Evolutionary conservation across 1,140 invertebrate species (phyloP).

Genomic region (Drosophila tani): DNA sequence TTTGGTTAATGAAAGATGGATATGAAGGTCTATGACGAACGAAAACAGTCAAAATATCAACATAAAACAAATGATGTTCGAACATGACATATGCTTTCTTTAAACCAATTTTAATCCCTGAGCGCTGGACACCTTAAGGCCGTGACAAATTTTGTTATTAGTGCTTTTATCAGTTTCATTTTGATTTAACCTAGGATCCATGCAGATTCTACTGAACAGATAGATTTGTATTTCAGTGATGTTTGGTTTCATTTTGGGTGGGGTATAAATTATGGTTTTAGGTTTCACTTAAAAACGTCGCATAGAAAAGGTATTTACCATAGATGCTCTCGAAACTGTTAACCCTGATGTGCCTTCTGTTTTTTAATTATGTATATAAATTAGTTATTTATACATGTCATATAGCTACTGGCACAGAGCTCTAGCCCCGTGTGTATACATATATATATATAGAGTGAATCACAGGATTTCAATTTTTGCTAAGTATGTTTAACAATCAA

Average conservation of each 20-base stretch:
- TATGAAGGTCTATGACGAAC: constrained; percentile 27
- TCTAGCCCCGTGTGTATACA: constrained; percentile 43
- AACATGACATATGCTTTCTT: constrained; percentile 39
- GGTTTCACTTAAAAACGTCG: constrained; percentile 39
- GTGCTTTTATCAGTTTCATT: constrained; percentile 6
- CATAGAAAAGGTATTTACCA: constrained; percentile 40
- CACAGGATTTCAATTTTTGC: constrained; percentile 82
- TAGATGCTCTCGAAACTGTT: constrained; percentile 41
- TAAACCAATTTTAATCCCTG: constrained; percentile 4
- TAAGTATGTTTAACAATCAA: constrained; percentile 80
- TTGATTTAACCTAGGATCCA: constrained; percentile 29
- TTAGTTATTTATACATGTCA: constrained; percentile 54
- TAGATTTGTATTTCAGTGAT: constrained; percentile 48
- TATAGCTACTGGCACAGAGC: constrained; percentile 41
- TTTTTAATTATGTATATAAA: constrained; percentile 41
- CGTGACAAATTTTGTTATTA: constrained; percentile 19
- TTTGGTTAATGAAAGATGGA: constrained; percentile 10
- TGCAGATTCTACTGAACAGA: constrained; percentile 37
- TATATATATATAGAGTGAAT: constrained; percentile 71
- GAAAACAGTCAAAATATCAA: constrained; percentile 63
- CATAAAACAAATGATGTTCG: constrained; percentile 61
- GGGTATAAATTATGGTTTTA: constrained; percentile 46
- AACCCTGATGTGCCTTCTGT: constrained; percentile 48
- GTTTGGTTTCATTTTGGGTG: constrained; percentile 37
- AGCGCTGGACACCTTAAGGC: constrained; percentile 12